phyloP scores from a whole-genome alignment of 2,113 vertebrate genomes.

The Daphoenositta chrysoptera region DNA sequence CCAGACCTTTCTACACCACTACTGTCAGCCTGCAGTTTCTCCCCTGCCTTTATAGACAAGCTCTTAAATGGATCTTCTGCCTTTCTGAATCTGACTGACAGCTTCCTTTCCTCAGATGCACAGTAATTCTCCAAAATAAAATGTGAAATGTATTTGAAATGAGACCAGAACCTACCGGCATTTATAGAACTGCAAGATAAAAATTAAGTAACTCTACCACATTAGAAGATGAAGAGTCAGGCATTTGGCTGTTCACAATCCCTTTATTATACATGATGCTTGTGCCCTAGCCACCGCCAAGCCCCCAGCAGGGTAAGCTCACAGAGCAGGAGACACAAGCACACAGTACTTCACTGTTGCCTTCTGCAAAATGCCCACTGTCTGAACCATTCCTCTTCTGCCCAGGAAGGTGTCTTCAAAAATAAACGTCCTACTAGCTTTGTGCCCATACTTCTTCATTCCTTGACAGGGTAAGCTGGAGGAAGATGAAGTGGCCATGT shows the following conservation, averaged over 20 bases:
- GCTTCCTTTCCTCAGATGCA: background rate
- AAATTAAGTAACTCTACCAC: background rate
- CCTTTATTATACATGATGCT: background rate
- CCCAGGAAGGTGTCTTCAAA: background rate
- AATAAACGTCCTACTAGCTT: background rate
- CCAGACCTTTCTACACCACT: background rate
- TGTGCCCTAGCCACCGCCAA: background rate
- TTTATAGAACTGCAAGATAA: background rate
- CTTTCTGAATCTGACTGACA: background rate
- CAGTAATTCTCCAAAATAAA: background rate
- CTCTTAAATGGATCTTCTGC: background rate
- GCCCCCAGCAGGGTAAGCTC: background rate
- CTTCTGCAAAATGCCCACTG: background rate
- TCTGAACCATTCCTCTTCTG: background rate
- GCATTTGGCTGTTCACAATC: background rate
- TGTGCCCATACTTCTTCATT: background rate
- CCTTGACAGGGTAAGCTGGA: background rate
- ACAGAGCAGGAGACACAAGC: accelerated
- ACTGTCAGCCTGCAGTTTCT: background rate
- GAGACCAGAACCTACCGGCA: background rate
- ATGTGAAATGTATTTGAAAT: background rate
- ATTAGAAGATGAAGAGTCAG: background rate
- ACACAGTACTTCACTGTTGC: background rate
- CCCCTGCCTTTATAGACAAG: background rate
- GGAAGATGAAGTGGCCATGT: background rate